Conservation (phyloP, 64 coral and sea anemone genomes). For the Montipora foliosa region DNA sequence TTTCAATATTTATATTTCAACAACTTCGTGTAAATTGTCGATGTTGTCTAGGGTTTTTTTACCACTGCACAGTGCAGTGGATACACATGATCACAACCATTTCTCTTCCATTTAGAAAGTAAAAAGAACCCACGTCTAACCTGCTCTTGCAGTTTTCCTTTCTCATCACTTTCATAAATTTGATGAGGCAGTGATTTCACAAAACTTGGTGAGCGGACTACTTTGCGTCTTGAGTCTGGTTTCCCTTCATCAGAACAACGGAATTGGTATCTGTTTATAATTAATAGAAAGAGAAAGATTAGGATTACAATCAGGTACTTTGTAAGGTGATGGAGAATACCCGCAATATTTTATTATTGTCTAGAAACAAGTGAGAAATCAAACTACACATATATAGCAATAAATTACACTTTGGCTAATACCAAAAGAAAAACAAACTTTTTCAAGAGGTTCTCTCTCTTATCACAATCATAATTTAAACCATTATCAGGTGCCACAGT, state of each 20-base stretch:
- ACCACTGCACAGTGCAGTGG: no score
- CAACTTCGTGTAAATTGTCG: no score
- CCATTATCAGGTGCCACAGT: no score
- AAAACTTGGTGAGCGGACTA: constrained; percentile 87
- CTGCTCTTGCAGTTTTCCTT: constrained; percentile 67
- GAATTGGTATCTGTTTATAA: constrained; percentile 89
- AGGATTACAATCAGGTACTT: background rate
- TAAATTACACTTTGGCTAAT: no score
- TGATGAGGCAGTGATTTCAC: constrained; percentile 76
- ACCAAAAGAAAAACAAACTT: no score
- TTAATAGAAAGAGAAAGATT: background rate
- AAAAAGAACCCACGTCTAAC: background rate
- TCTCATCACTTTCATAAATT: constrained; percentile 91
- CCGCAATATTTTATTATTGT: background rate
- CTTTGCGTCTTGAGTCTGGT: constrained; percentile 90
- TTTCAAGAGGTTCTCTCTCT: no score
- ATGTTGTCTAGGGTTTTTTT: no score
- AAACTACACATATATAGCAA: no score
- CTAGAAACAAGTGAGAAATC: no score
- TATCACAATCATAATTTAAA: no score
- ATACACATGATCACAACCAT: no score
- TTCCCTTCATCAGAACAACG: constrained; percentile 96
- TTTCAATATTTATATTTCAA: no score
- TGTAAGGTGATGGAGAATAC: background rate
- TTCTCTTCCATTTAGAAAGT: background rate